phyloP scores from a whole-genome alignment of 2,113 vertebrate genomes.

The Pantherophis guttatus region DNA sequence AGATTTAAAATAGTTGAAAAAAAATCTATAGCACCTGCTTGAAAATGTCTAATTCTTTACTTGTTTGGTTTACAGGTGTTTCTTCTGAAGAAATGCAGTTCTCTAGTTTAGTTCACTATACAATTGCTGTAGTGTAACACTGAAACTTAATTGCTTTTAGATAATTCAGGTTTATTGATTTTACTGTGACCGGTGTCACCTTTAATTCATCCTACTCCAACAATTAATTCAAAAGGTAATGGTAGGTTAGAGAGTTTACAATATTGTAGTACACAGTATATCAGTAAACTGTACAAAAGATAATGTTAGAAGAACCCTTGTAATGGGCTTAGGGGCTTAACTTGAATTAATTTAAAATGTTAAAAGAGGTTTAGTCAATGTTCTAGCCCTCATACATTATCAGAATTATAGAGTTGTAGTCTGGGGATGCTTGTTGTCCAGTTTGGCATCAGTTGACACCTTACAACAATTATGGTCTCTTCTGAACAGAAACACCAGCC shows the following conservation, averaged over 20 bases:
- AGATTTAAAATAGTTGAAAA: neutral
- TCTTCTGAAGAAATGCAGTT: neutral
- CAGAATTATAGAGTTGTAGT: neutral
- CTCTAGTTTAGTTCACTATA: neutral
- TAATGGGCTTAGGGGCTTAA: neutral
- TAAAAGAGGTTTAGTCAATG: neutral
- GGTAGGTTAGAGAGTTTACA: neutral
- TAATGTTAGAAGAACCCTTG: neutral
- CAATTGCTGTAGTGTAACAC: neutral
- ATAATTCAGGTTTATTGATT: neutral
- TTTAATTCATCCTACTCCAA: neutral
- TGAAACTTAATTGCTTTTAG: slow-evolving; percentile 15
- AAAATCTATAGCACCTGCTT: neutral
- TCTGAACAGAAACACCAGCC: neutral
- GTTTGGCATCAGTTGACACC: neutral
- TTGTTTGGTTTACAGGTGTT: neutral
- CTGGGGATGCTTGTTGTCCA: neutral
- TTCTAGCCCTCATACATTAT: neutral
- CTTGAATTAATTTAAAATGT: neutral
- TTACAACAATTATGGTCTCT: neutral
- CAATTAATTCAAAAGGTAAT: neutral
- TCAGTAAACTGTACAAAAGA: neutral
- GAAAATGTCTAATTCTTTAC: neutral
- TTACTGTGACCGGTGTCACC: neutral
- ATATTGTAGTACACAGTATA: neutral